Conservation (phyloP, 1,140 invertebrate genomes). For the Drosophila funebris region DNA sequence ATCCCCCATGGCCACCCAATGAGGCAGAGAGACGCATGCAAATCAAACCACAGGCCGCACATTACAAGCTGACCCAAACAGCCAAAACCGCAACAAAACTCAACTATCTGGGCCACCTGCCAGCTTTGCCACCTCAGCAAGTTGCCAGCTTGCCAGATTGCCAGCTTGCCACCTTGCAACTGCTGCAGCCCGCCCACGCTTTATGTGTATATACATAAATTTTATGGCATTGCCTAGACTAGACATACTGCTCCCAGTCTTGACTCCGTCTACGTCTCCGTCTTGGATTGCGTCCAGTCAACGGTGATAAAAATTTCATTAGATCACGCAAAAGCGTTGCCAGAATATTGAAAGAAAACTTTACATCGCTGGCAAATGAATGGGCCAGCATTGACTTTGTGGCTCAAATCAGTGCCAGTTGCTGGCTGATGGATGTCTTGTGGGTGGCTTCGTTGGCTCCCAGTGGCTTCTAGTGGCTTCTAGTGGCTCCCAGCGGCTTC, state of each 20-base stretch:
- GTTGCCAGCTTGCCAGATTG: constrained; percentile 15
- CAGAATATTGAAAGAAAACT: constrained; percentile 68
- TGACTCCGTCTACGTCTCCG: not conserved
- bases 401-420: constrained; percentile 45
- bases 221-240: constrained; percentile 79
- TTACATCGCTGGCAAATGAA: constrained; percentile 57
- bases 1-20: constrained; percentile 47
- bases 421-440: constrained; percentile 39
- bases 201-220: constrained; percentile 75
- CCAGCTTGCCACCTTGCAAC: constrained; percentile 7
- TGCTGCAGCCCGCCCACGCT: constrained; percentile 46
- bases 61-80: constrained; percentile 70
- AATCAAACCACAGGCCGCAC: constrained; percentile 65
- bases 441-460: constrained; percentile 18
- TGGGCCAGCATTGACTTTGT: constrained; percentile 34
- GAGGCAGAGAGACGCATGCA: constrained; percentile 44
- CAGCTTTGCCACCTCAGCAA: constrained; percentile 8
- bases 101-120: constrained; percentile 58
- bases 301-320: constrained; percentile 80
- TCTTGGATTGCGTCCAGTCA: constrained; percentile 45
- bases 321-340: constrained; percentile 65
- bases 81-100: constrained; percentile 54
- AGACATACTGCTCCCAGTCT: constrained; percentile 37
- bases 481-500: not conserved
- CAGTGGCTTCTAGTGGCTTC: constrained; percentile 16